Percentiles rank a stretch among this genome's conserved stretches.
phyloP scores from a whole-genome alignment of 1,140 invertebrate species.

The Scylla paramamosain region DNA sequence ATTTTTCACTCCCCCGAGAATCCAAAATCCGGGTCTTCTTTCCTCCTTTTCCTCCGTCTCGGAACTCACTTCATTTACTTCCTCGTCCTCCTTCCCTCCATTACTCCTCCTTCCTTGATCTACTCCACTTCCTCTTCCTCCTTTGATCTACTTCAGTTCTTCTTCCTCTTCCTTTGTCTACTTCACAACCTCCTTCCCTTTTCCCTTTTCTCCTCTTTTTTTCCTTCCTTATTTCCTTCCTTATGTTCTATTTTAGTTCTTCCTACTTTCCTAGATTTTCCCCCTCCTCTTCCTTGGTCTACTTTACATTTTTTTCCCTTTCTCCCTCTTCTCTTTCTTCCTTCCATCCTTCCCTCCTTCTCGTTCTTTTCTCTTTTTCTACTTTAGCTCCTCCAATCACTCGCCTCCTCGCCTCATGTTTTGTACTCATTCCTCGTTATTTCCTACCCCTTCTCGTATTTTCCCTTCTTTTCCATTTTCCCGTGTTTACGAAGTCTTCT shows the following conservation, averaged over 20 bases:
- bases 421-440: no score
- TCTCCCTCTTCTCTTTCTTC: neutral
- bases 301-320: neutral
- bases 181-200: neutral
- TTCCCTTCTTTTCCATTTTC: no score
- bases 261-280: neutral
- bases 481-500: no score
- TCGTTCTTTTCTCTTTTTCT: neutral
- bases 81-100: neutral
- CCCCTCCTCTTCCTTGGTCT: neutral
- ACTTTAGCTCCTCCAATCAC: neutral
- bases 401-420: neutral
- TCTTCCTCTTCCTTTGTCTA: slow-evolving; percentile 19
- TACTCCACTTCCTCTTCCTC: neutral
- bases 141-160: slow-evolving; percentile 6
- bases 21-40: neutral
- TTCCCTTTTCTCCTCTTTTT: neutral
- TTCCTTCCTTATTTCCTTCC: neutral
- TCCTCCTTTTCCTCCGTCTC: neutral
- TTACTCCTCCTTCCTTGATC: neutral
- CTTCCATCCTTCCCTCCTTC: neutral
- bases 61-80: neutral
- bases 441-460: no score
- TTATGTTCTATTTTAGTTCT: neutral
- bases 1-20: no score